phyloP scores from a whole-genome alignment of 2,797 vertebrate genomes.

The Psittacula echo region DNA sequence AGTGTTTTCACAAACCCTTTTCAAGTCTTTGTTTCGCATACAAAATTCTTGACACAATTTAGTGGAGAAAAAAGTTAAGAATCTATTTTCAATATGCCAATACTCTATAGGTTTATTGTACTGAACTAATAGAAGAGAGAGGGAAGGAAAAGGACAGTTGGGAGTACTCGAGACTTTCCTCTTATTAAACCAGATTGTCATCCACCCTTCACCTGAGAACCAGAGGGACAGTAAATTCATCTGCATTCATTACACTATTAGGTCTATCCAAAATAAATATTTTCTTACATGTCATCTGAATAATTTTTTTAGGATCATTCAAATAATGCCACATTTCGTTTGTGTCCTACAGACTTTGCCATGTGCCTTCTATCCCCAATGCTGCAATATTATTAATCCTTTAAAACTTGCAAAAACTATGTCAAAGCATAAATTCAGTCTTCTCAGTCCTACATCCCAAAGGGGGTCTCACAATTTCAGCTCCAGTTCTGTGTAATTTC shows the following conservation, averaged over 20 bases:
- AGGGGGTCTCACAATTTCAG: slow-evolving; percentile 39
- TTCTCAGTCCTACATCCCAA: slow-evolving; percentile 3
- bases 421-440: slow-evolving; percentile 23
- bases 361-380: neutral
- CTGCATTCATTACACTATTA: neutral
- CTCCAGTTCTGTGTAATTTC: slow-evolving; percentile 14
- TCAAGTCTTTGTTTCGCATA: neutral
- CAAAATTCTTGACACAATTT: neutral
- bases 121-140: neutral
- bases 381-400: slow-evolving; percentile 2
- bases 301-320: neutral
- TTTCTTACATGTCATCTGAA: neutral
- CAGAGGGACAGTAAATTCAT: neutral
- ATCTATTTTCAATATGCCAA: neutral
- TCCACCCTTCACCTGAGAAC: neutral
- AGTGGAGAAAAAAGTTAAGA: neutral
- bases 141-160: neutral
- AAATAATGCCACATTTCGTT: slow-evolving; percentile 1
- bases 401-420: slow-evolving; percentile 19
- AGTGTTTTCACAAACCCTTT: slow-evolving; percentile 6
- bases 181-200: neutral
- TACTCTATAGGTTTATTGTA: neutral
- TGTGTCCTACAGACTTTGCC: neutral
- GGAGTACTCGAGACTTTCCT: neutral
- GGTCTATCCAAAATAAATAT: neutral